Evolutionary conservation across 1,140 invertebrate genomes (phyloP), one percentile per base, ranked within the genome.

Genomic region (Leptinotarsa defecta): DNA sequence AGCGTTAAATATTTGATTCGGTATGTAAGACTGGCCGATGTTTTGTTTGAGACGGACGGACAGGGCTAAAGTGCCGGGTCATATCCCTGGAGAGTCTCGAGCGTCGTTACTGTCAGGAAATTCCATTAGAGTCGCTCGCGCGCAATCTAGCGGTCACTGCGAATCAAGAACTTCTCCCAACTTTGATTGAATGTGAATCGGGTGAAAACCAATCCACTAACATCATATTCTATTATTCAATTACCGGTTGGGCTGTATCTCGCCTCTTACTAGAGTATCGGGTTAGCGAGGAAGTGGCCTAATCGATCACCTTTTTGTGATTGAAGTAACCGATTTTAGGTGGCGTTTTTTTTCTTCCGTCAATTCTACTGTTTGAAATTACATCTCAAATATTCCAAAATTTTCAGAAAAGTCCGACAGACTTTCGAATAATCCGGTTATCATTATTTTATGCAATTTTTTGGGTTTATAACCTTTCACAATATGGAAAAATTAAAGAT

Each of bases 151-250:
- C 72, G 49, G 52, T 57, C 52, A 57, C 52, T 57, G 49, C 62
- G 64, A 74, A 67, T 67, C 64, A 67, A 74, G 72, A 74, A 74
- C 72, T 73, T 73, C 71, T 68, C 62, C 72, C 20, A 74, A 74
- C 72, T 74, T 74, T 74, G 72, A 74, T 74, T 74, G 72, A 74
- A 74, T 74, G 72, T 74, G 72, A 74, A 74, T 74, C 64, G 72
- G 72, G 22, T 34, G 72, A 67, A 65, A 74, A 62, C 62, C 72
- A 74, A 67, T 74, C 72, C 72, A 74, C 72, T 74, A 74, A 74
- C 72, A 67, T 74, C 72, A 74, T 74, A 74, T 74, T 74, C 72
- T 74, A 74, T 74, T 74, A 74, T 74, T 74, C 72, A 74, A 74
- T 74, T 74, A 74, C 63, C 27, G 24, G 57, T 62, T 52, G 68